Evolutionary conservation across 2,888 invertebrate species (phyloP), one percentile per base, ranked within the genome.

Genomic region (Incurvaria masculella): DNA sequence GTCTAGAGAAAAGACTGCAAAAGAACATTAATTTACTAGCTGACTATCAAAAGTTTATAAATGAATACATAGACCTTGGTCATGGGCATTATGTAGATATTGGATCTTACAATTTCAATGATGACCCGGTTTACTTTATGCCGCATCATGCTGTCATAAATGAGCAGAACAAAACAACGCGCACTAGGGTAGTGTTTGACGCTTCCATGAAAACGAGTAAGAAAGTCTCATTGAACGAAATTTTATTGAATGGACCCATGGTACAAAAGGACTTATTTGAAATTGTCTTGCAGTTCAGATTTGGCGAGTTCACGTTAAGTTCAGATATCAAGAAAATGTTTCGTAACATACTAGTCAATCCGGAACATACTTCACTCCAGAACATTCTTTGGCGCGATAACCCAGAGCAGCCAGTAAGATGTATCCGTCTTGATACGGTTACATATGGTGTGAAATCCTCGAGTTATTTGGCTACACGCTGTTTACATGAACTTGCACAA

Each of bases 241-340:
- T 51, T 2, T 18, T 46, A 3, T 2, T 52, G 2, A 53, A 53
- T 48, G 51, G 50, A 1, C 47, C 53, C 4, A 18, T 42, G 2
- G 52, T 52, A 2, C 53, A 55, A 47, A 49, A 45, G 39, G 53
- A 52, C 11, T 26, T 54, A 4, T 53, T 54, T 47, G 52, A 56
- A 33, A 53, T 56, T 11, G 2, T 56, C 2, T n/a, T 55, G 4
- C 27, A 54, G 10, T 53, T 45, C 41, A 17, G 55, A 8, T 16
- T 53, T 8, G 48, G 47, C 5, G 27, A 52, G 1, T 47, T 43
- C 21, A 46, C 48, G 1, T 52, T 54, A 2, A 54, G 11, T 11
- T 33, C 49, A 4, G 55, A 56, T 27, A 55, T 57, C 8, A 53
- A 50, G 44, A n/a, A 44, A 23, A 57, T 57, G 56, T 56, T 55